These are phyloP conservation scores for Leptinotarsa defecta DNA, from an alignment of 1,140 invertebrate genomes.

Conservation along the genomic window DNA sequence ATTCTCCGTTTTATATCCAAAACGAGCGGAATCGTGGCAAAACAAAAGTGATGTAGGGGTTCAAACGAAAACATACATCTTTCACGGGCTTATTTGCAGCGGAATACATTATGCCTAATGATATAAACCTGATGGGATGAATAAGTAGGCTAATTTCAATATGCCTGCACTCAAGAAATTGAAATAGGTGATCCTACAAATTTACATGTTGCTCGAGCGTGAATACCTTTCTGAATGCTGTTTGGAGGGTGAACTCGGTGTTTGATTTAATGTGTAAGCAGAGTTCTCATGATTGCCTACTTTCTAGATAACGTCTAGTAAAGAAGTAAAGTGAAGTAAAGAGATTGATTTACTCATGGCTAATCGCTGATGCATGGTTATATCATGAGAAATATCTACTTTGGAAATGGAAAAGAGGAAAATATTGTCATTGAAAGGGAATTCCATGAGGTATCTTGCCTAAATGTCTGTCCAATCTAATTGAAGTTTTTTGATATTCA, in stretches of 20 bases:
- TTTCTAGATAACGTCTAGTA: too few relatives aligned
- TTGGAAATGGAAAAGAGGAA: background rate
- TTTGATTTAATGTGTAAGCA: too few relatives aligned
- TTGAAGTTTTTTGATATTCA: too few relatives aligned
- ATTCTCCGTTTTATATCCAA: background rate
- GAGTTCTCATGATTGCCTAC: too few relatives aligned
- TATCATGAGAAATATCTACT: background rate
- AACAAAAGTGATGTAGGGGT: background rate
- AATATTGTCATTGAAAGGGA: background rate
- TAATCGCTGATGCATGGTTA: too few relatives aligned
- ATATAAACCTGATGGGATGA: background rate
- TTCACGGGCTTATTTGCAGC: background rate
- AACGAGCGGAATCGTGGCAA: background rate
- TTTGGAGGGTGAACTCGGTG: too few relatives aligned
- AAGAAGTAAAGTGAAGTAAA: too few relatives aligned
- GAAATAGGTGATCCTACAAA: background rate
- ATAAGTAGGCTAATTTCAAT: background rate
- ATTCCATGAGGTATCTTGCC: too few relatives aligned
- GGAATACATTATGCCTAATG: conserved; percentile 3
- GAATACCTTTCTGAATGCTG: background rate
- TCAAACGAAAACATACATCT: background rate
- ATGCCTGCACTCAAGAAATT: conserved; percentile 19
- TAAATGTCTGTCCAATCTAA: too few relatives aligned
- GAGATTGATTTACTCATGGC: too few relatives aligned
- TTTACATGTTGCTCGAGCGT: conserved; percentile 1